Evolutionary conservation across 2,797 vertebrate genomes (phyloP).

Genomic region (Delichon dasypus): DNA sequence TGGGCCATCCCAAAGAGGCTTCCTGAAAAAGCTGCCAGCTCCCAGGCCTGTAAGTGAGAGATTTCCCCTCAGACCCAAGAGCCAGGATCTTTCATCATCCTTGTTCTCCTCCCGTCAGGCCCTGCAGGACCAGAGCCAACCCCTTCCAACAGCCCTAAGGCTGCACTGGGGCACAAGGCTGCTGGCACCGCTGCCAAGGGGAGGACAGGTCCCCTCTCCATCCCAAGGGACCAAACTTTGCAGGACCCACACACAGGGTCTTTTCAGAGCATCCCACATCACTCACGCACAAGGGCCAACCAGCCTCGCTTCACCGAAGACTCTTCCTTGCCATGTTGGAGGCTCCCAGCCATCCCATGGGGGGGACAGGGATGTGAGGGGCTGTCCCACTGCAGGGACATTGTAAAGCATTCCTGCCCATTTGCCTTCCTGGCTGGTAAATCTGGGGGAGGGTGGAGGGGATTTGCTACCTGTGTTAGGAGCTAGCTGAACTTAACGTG

Average conservation of each 20-base stretch:
- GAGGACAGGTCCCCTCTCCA: not conserved
- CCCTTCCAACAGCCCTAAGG: not conserved
- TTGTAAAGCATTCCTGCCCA: not conserved
- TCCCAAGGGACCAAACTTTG: not conserved
- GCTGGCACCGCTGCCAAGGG: not conserved
- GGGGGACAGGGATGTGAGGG: not conserved
- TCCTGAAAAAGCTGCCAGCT: not conserved
- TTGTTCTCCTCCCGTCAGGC: not conserved
- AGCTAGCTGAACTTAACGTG: conserved; percentile 11
- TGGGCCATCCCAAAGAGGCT: not conserved
- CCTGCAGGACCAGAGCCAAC: not conserved
- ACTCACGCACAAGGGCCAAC: not conserved
- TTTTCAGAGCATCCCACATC: not conserved
- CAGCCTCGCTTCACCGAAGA: not conserved
- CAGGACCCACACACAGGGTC: not conserved
- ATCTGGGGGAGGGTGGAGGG: conserved; percentile 24
- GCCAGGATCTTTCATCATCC: not conserved
- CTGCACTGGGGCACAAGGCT: not conserved
- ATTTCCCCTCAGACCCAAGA: not conserved
- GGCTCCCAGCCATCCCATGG: not conserved
- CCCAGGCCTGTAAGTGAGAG: not conserved
- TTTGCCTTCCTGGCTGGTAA: conserved; percentile 33
- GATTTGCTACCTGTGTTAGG: conserved; percentile 46
- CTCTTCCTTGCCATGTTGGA: not conserved
- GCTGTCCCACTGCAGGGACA: not conserved